Base-by-base conservation (phyloP, 2,113 vertebrate species). In the Platysteira castanea region DNA sequence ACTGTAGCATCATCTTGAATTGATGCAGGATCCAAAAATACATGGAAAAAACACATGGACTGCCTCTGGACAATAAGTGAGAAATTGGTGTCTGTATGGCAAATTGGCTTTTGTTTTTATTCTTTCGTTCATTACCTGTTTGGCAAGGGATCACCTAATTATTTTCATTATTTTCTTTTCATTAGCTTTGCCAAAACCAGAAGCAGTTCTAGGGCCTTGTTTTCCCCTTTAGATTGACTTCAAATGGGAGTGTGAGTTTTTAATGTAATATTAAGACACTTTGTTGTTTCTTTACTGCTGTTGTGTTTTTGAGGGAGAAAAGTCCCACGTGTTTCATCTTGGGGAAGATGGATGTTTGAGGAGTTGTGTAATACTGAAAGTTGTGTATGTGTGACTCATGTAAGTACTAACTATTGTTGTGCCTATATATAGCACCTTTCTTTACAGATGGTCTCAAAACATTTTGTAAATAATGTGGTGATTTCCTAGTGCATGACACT, bases 1-100 rank as follows among this genome's bases (percentile, higher is more conserved):
- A 93, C 39, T 82, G 69, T 93, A 82, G 84, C n/a, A 85, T 95
- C 92, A 77, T 96, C 94, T 91, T 95, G 75, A 90, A 92, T 15
- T 57, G 73, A 91, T 64, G 64, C 52, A 56, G 70, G 57, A 84
- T 69, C 81, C 7, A 15, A 85, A 92, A 68, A 82, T 77, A 89
- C 6, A 0, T 44, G 44, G 44, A 6, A 31, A 31, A 83, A 91
- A 91, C 87, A 89, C 60, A 49, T 10, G 71, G 54, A 19, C 17
- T 75, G 54, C 50, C 50, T 82, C 73, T 75, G 65, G 56, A 54
- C 47, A 67, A 33, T 19, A 69, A 56, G 35, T 42, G 57, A 59
- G 59, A 82, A 68, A 41, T 53, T 44, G 46, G 9, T 60, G 49
- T 54, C 60, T 4, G 0, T 57, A 18, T 67, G 50, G n/a, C 1